A percentile compares a stretch with the other conserved stretches of the same genome.
Evolutionary conservation across 2,113 vertebrate species (phyloP).

Genomic region (Terrapene triunguis): DNA sequence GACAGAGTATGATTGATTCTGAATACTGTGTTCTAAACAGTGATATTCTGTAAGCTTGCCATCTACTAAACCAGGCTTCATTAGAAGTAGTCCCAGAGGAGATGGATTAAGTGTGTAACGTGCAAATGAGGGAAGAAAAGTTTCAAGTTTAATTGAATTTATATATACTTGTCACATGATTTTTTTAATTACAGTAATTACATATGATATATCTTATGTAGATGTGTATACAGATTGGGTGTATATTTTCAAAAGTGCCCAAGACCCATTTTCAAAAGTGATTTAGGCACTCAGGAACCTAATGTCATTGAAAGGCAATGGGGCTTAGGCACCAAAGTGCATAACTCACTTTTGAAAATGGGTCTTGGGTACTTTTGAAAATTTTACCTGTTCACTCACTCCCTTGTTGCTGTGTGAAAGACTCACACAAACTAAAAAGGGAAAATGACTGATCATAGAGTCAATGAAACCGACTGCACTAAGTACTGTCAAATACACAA

Average conservation of each 20-base stretch:
- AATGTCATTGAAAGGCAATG: neutral
- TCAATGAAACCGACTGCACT: neutral
- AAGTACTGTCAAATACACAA: neutral
- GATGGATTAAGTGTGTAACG: neutral
- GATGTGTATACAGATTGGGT: neutral
- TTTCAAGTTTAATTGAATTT: neutral
- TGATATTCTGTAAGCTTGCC: neutral
- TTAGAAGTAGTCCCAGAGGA: neutral
- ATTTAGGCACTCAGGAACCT: neutral
- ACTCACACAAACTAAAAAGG: neutral
- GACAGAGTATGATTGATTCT: neutral
- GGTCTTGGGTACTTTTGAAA: neutral
- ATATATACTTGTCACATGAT: neutral
- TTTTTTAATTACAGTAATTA: neutral
- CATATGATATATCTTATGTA: neutral
- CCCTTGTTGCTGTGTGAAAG: neutral
- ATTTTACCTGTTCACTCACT: neutral
- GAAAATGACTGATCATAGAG: neutral
- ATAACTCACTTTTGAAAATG: neutral
- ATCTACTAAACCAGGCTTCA: no score
- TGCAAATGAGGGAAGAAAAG: neutral
- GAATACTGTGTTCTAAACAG: neutral
- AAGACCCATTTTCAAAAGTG: neutral
- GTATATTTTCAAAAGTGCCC: neutral
- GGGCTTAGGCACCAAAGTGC: neutral